Conservation (phyloP, 2,888 invertebrate species). For the Clunio marinus region DNA sequence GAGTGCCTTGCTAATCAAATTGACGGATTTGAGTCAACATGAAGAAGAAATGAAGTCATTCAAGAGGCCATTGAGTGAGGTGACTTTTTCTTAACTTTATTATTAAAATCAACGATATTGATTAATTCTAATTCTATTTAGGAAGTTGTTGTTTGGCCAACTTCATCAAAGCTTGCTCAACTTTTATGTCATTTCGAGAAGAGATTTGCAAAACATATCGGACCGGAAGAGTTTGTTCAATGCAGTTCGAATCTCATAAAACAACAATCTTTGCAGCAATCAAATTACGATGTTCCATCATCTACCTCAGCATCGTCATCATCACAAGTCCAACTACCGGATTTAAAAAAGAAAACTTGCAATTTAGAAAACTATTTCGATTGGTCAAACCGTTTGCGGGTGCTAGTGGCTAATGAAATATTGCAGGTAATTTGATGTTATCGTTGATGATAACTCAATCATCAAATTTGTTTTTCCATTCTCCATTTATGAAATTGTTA, state of each 20-base stretch:
- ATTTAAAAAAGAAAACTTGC: constrained; percentile 51
- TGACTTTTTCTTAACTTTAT: too few relatives aligned
- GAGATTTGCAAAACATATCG: constrained; percentile 51
- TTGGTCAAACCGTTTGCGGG: constrained; percentile 50
- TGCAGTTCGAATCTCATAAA: constrained; percentile 47
- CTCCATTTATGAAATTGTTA: background rate
- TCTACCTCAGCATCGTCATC: constrained; percentile 44
- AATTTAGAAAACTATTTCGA: constrained; percentile 51
- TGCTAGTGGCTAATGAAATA: constrained; percentile 52
- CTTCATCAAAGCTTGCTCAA: constrained; percentile 51
- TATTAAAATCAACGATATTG: too few relatives aligned
- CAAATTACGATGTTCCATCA: constrained; percentile 27
- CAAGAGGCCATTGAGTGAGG: constrained; percentile 3
- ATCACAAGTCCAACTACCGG: constrained; percentile 47
- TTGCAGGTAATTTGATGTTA: constrained; percentile 47
- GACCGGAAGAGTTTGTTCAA: constrained; percentile 51
- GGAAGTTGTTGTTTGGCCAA: constrained; percentile 46
- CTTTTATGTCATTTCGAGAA: constrained; percentile 50
- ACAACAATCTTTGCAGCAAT: too few relatives aligned
- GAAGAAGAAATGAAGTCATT: constrained; percentile 32
- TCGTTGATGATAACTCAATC: too few relatives aligned
- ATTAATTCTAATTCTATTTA: constrained; percentile 37
- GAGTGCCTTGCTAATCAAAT: constrained; percentile 53
- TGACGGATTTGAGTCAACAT: constrained; percentile 50
- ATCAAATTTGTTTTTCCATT: constrained; percentile 1